Percentiles rank a stretch among this genome's conserved stretches.
Conservation (phyloP, 2,113 vertebrate species). For the Heliornis fulica region DNA sequence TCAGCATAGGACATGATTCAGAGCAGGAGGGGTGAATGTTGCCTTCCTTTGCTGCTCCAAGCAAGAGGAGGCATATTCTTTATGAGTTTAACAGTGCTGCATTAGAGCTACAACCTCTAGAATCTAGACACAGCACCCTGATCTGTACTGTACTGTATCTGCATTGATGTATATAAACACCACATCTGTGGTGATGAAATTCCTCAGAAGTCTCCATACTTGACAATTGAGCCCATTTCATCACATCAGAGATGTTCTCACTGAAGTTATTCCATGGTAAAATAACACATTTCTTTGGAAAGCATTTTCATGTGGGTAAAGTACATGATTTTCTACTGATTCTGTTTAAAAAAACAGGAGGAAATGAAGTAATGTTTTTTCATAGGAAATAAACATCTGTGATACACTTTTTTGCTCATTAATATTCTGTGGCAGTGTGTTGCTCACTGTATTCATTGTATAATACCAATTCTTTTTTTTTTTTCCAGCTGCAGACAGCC, state of each 20-base stretch:
- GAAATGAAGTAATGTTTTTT: background rate
- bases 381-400: background rate
- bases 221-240: background rate
- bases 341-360: background rate
- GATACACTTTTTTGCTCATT: background rate
- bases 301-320: background rate
- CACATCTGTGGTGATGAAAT: background rate
- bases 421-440: background rate
- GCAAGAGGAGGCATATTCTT: background rate
- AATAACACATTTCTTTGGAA: background rate
- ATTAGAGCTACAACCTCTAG: background rate
- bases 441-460: background rate
- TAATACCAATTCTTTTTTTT: background rate
- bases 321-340: background rate
- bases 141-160: background rate
- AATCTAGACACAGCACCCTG: background rate
- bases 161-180: background rate
- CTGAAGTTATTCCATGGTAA: background rate
- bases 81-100: background rate
- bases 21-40: background rate
- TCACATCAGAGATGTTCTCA: background rate
- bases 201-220: background rate
- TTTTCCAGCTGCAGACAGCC: conserved; percentile 76
- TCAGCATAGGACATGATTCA: fast-evolving
- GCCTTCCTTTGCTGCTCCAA: background rate